Evolutionary conservation across 2,888 invertebrate genomes (phyloP).

Genomic region (Acanthosoma haemorrhoidale): DNA sequence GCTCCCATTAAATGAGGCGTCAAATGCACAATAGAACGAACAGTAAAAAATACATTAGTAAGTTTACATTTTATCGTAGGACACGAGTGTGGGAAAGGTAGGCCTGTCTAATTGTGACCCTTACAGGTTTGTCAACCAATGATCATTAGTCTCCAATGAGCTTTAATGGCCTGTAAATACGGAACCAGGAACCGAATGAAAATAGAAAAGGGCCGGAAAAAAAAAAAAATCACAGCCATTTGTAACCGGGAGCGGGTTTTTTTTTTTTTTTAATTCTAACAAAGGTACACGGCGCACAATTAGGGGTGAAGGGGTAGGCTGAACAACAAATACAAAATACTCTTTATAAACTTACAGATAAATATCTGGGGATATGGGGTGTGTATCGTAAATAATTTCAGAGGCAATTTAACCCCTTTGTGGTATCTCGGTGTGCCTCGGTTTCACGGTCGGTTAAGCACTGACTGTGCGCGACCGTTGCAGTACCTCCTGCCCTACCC

Average conservation of each 20-base stretch:
- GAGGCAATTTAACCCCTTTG: conserved; percentile 23
- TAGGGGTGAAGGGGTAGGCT: not conserved
- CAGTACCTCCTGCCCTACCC: not conserved
- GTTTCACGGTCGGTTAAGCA: not conserved
- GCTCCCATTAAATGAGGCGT: conserved; percentile 11
- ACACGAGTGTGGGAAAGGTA: conserved; percentile 1
- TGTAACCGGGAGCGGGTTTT: not conserved
- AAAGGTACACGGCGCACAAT: not conserved
- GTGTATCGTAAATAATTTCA: conserved; percentile 27
- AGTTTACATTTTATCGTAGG: not conserved
- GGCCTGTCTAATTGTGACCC: not conserved
- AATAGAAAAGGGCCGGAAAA: conserved; percentile 1
- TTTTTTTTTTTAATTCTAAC: too few species aligned
- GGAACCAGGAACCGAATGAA: conserved; percentile 21
- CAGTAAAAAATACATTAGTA: not conserved
- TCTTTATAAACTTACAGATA: not conserved
- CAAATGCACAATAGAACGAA: not conserved
- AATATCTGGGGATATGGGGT: not conserved
- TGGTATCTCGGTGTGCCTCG: not conserved
- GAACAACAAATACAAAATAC: not conserved
- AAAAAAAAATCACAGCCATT: not conserved
- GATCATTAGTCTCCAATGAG: conserved; percentile 13
- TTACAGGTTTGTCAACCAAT: not conserved
- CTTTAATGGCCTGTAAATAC: conserved; percentile 27
- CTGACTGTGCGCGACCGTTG: conserved; percentile 2